These are phyloP conservation scores for Gouania willdenowi DNA, from an alignment of 2,797 vertebrate genomes.

Conservation along the genomic window DNA sequence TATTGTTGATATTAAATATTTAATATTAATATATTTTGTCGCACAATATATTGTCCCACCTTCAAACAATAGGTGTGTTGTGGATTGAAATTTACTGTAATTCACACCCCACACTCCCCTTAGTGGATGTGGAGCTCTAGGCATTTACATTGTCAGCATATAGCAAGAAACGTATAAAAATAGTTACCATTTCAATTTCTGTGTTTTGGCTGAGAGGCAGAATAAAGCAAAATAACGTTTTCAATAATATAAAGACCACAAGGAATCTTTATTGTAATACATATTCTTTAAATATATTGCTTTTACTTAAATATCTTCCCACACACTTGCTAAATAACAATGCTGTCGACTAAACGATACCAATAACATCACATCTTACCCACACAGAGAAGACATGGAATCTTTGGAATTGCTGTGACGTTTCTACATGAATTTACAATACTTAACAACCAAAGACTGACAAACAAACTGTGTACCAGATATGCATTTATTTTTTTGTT, in stretches of 20 bases:
- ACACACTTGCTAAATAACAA: slow-evolving; percentile 54
- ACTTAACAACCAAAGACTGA: slow-evolving; percentile 55
- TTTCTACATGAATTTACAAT: slow-evolving; percentile 39
- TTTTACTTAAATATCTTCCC: slow-evolving; percentile 39
- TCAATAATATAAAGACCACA: slow-evolving; percentile 38
- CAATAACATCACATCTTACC: slow-evolving; percentile 56
- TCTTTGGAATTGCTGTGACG: slow-evolving; percentile 32
- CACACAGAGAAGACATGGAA: slow-evolving; percentile 44
- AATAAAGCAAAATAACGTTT: too few species aligned
- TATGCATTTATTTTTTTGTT: slow-evolving; percentile 71
- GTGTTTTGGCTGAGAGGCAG: too few species aligned
- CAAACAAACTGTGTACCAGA: slow-evolving; percentile 79
- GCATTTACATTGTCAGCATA: too few species aligned
- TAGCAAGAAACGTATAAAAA: too few species aligned
- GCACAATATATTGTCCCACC: too few species aligned
- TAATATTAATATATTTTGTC: too few species aligned
- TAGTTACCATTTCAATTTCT: too few species aligned
- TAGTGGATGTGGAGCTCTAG: too few species aligned
- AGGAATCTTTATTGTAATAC: slow-evolving; percentile 60
- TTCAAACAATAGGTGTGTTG: too few species aligned
- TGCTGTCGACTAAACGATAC: slow-evolving; percentile 58
- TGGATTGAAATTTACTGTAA: too few species aligned
- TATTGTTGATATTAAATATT: too few species aligned
- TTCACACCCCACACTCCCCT: too few species aligned
- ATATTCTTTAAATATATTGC: slow-evolving; percentile 49